A percentile compares a stretch with the other conserved stretches of the same genome.
These are phyloP conservation scores for Drosophila borborema DNA, from an alignment of 2,888 invertebrate species.

Conservation along the genomic window DNA sequence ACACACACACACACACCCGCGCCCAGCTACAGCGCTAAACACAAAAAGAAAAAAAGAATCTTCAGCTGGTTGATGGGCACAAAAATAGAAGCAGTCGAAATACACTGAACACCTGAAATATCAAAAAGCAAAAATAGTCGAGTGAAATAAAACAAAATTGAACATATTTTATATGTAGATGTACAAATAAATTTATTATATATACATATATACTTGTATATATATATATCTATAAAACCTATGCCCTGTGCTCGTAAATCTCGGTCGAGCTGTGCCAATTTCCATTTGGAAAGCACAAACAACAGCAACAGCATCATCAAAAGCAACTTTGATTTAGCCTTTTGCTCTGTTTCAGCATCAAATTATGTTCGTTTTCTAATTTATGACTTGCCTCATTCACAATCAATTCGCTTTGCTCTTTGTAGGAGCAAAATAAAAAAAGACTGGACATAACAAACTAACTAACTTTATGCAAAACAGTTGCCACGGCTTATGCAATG, in stretches of 20 bases:
- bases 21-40: constrained; percentile 8
- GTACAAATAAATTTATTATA: background rate
- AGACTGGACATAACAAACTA: constrained; percentile 32
- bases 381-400: constrained; percentile 56
- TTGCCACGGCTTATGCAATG: constrained; percentile 45
- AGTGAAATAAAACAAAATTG: constrained; percentile 1
- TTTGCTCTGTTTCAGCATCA: constrained; percentile 42
- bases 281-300: constrained; percentile 56
- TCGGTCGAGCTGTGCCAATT: constrained; percentile 56
- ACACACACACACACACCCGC: background rate
- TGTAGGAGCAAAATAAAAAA: constrained; percentile 7
- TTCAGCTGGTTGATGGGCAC: constrained; percentile 27
- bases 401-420: constrained; percentile 51
- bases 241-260: constrained; percentile 61
- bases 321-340: constrained; percentile 35
- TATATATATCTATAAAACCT: constrained; percentile 45
- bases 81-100: constrained; percentile 49
- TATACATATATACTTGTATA: constrained; percentile 5
- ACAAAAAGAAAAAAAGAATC: constrained; percentile 26
- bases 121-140: constrained; percentile 21
- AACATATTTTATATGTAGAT: constrained; percentile 13
- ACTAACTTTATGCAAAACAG: constrained; percentile 43
- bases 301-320: constrained; percentile 37
- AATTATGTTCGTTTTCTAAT: constrained; percentile 55
- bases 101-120: constrained; percentile 64